Evolutionary conservation across 2,113 vertebrate species (phyloP), one percentile per base, ranked within the genome.

Genomic region (Megalops atlanticus): DNA sequence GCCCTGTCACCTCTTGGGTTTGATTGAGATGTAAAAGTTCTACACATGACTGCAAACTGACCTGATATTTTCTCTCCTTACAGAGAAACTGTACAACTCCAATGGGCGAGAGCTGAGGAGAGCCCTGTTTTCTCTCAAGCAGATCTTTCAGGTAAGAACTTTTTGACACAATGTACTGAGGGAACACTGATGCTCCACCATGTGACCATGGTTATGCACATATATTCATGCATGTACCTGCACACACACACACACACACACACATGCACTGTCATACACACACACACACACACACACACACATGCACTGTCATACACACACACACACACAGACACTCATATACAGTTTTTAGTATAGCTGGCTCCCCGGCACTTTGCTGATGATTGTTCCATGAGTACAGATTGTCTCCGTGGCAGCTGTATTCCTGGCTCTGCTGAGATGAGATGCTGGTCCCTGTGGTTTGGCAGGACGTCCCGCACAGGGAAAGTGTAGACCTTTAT

Each of bases 81-180:
- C 92, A 99, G 98, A 99, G 92, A 98, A 98, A 88, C 95, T 99
- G 68, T 98, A 98, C 91, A 98, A 97, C 90, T 98, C 97, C 45
- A 96, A 80, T 83, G 98, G 97, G 87, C 92, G 98, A 69, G 97
- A 99, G 86, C 92, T 99, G 64, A 95, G 98, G 84, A 94, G 97
- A 86, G 97, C 98, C 24, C 97, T 99, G 81, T 99, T 99, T 92
- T 99, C 98, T 76, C 92, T 99, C 90, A 99, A 99, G 91, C 98
- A 99, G 89, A 98, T 99, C 91, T 99, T 99, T 94, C 98, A 99
- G 96, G 97, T 99, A 95, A 87, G 82, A 78, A 45, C 21, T 38
- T 27, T 58, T 11, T 24, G 7, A 36, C 2, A 39, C 71, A 35
- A 35, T 18, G 71, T 10, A 35, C 14, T 33, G n/a, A n/a, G n/a